These are phyloP conservation scores for Mormyrus hasselquistii DNA, from an alignment of 2,797 vertebrate genomes.

Conservation along the genomic window DNA sequence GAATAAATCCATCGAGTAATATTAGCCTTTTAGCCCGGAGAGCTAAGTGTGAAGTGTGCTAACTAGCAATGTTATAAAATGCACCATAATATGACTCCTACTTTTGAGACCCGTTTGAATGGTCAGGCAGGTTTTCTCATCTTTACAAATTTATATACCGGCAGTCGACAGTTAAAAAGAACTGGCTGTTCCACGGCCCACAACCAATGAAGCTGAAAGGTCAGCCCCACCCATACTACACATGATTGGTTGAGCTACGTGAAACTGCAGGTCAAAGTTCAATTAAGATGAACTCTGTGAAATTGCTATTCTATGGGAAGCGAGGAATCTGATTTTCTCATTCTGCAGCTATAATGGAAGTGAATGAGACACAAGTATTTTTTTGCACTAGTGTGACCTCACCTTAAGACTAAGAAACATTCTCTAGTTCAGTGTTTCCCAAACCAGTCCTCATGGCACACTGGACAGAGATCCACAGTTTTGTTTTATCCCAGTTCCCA, in stretches of 20 bases:
- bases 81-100: background rate
- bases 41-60: background rate
- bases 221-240: background rate
- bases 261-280: background rate
- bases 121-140: background rate
- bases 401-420: background rate
- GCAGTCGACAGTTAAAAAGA: background rate
- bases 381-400: background rate
- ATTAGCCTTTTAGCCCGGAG: background rate
- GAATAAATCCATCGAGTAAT: background rate
- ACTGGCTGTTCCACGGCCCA: background rate
- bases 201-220: background rate
- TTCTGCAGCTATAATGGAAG: background rate
- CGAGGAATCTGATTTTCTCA: background rate
- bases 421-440: background rate
- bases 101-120: background rate
- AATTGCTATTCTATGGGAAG: background rate
- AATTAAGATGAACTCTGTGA: background rate
- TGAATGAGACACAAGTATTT: background rate
- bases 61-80: background rate
- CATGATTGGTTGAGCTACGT: background rate
- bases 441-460: background rate
- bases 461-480: background rate
- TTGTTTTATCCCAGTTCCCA: background rate
- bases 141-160: background rate